A percentile compares a stretch with the other conserved stretches of the same genome.
Conservation (phyloP, 2,797 vertebrate genomes). For the Microhierax caerulescens region DNA sequence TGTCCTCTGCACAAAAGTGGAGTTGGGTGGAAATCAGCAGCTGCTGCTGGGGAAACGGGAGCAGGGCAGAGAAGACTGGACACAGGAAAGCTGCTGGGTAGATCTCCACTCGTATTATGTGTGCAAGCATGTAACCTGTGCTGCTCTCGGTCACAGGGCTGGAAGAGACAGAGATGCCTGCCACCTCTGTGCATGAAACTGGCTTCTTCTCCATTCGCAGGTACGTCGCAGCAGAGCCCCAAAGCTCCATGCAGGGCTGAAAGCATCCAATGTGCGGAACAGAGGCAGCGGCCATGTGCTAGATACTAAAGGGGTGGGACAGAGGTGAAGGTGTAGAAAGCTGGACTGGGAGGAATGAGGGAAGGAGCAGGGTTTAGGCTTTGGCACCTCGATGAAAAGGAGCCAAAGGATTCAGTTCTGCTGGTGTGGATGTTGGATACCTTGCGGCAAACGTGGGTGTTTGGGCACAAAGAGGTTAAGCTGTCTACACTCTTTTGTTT, state of each 20-base stretch:
- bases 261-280: neutral
- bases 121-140: fast-evolving
- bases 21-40: neutral
- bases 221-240: fast-evolving
- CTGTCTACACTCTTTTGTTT: neutral
- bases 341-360: neutral
- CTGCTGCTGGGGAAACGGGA: neutral
- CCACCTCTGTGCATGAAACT: neutral
- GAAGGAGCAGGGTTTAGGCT: neutral
- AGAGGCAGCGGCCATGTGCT: fast-evolving
- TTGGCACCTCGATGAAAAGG: neutral
- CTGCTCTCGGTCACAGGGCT: neutral
- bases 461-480: neutral
- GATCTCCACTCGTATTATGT: fast-evolving
- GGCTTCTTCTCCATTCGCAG: neutral
- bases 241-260: fast-evolving
- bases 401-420: neutral
- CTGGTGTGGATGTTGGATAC: fast-evolving
- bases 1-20: neutral
- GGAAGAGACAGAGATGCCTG: neutral
- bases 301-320: fast-evolving
- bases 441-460: fast-evolving
- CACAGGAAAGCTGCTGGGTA: neutral
- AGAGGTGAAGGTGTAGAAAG: neutral
- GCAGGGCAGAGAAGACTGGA: neutral